Percentiles rank a stretch among this genome's conserved stretches.
Evolutionary conservation across 1,140 invertebrate genomes (phyloP).

Genomic region (Dufourea novaeangliae): DNA sequence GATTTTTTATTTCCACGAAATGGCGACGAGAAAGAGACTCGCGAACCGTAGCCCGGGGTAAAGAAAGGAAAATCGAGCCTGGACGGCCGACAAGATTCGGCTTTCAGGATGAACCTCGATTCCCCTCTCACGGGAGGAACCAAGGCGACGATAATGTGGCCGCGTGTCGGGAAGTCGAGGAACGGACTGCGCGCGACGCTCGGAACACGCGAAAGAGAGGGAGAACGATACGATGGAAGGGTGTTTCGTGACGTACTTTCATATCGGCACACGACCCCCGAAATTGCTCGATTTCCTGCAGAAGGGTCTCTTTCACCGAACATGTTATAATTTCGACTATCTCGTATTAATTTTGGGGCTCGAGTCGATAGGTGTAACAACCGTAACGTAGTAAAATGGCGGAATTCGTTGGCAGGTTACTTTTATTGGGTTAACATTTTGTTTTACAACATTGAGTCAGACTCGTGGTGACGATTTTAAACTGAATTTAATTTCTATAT

Average conservation of each 20-base stretch:
- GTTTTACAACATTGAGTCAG: too few relatives aligned
- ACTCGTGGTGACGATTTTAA: too few relatives aligned
- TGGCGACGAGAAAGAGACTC: background rate
- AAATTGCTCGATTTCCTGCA: background rate
- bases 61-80: background rate
- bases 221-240: background rate
- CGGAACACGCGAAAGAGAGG: background rate
- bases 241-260: background rate
- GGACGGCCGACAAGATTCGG: slow-evolving; percentile 20
- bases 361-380: too few relatives aligned
- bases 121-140: background rate
- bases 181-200: background rate
- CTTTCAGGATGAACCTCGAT: slow-evolving; percentile 23
- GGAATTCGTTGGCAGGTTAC: too few relatives aligned
- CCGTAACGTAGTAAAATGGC: too few relatives aligned
- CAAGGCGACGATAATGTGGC: slow-evolving; percentile 5
- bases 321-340: background rate
- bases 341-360: too few relatives aligned
- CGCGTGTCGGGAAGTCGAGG: background rate
- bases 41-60: background rate
- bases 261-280: background rate
- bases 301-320: background rate
- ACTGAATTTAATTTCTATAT: too few relatives aligned
- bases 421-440: too few relatives aligned
- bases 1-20: slow-evolving; percentile 13